These are phyloP conservation scores for Pyrochroa serraticornis DNA, from an alignment of 2,888 invertebrate species.

Conservation along the genomic window DNA sequence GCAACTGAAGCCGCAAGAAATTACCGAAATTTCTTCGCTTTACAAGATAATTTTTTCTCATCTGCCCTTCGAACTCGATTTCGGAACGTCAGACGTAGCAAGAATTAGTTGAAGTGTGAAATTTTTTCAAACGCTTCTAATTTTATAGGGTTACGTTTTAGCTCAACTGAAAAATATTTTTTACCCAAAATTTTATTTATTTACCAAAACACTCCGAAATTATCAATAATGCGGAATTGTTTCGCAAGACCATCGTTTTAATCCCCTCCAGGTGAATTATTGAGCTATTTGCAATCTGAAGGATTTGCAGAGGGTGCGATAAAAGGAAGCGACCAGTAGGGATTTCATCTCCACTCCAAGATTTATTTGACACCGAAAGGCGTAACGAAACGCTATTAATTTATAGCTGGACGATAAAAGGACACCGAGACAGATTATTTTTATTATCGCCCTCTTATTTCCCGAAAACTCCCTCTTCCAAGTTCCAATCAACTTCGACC, in stretches of 20 bases:
- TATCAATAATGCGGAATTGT: neutral
- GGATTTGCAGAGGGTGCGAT: neutral
- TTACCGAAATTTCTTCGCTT: no score
- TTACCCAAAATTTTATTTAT: neutral
- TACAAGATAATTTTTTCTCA: no score
- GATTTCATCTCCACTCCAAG: slow-evolving; percentile 4
- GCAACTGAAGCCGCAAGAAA: no score
- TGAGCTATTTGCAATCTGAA: neutral
- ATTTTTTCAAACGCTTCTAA: no score
- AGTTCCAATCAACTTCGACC: no score
- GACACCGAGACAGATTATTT: neutral
- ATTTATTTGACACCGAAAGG: slow-evolving; percentile 4
- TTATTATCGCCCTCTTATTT: neutral
- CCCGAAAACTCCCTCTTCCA: neutral
- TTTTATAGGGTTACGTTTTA: no score
- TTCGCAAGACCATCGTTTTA: neutral
- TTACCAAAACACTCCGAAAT: neutral
- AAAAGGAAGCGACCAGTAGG: neutral
- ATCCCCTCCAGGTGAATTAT: neutral
- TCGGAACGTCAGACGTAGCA: no score
- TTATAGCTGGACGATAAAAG: slow-evolving; percentile 1
- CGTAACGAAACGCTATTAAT: slow-evolving; percentile 1
- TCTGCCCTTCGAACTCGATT: no score
- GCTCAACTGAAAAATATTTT: no score
- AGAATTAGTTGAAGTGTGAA: no score